phyloP scores from a whole-genome alignment of 2,797 vertebrate species.

The Catharus ustulatus region DNA sequence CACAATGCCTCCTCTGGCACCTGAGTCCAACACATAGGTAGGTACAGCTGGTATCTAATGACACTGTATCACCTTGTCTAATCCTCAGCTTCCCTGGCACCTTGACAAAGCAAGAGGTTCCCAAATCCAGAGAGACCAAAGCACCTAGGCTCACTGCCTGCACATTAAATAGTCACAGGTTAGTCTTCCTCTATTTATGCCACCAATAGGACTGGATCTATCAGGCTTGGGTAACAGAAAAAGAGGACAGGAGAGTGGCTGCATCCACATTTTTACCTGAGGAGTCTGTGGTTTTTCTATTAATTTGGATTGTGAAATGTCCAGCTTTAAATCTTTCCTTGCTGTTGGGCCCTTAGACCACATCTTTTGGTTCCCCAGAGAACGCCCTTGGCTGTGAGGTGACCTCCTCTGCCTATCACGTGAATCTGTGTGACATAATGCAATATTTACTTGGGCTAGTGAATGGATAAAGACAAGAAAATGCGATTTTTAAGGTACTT shows the following conservation, averaged over 20 bases:
- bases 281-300: background rate
- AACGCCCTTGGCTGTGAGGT: background rate
- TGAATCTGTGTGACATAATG: background rate
- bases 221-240: background rate
- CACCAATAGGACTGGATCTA: background rate
- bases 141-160: background rate
- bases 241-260: background rate
- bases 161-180: background rate
- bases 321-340: background rate
- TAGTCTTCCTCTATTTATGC: background rate
- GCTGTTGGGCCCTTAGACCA: background rate
- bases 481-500: background rate
- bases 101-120: background rate
- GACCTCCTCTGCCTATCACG: background rate
- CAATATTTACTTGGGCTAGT: background rate
- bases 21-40: background rate
- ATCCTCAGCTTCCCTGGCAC: background rate
- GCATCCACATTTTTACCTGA: background rate
- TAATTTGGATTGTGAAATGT: background rate
- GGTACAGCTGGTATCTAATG: background rate
- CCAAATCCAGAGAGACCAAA: background rate
- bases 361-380: background rate
- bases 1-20: background rate
- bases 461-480: conserved; percentile 11
- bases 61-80: background rate